These are phyloP conservation scores for Imbricaverruca yamaguchii DNA, from an alignment of 2,888 invertebrate species.

Conservation along the genomic window DNA sequence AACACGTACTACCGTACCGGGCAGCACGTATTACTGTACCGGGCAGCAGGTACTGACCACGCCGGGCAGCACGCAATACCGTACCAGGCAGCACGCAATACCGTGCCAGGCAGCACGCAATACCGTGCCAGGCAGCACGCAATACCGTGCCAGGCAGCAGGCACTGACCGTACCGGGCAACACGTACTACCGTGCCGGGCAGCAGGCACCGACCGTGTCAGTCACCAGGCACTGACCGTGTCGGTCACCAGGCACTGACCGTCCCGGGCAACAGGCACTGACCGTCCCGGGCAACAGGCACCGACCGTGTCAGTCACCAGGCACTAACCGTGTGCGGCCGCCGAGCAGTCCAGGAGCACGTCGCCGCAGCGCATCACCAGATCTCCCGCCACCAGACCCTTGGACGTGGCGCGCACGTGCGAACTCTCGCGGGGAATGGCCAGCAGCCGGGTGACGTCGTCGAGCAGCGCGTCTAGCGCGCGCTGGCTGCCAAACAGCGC, in stretches of 20 bases:
- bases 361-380: conserved; percentile 29
- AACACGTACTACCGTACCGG: no score
- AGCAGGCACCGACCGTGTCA: no score
- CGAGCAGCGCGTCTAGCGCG: conserved; percentile 26
- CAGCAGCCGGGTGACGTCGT: conserved; percentile 29
- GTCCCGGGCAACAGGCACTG: no score
- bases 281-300: no score
- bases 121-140: no score
- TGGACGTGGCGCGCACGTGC: conserved; percentile 32
- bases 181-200: no score
- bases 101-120: no score
- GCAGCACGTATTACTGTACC: not conserved
- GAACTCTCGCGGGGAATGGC: conserved; percentile 29
- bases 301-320: not conserved
- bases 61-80: not conserved
- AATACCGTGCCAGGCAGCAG: no score
- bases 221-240: conserved; percentile 25
- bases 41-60: conserved; percentile 24
- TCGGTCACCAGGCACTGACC: no score
- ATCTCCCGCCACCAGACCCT: conserved; percentile 31
- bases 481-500: conserved; percentile 29
- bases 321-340: conserved; percentile 27
- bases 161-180: not conserved
- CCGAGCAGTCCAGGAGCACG: conserved; percentile 28
- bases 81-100: no score